These are phyloP conservation scores for Icerya purchasi DNA, from an alignment of 2,888 invertebrate genomes.

Conservation along the genomic window DNA sequence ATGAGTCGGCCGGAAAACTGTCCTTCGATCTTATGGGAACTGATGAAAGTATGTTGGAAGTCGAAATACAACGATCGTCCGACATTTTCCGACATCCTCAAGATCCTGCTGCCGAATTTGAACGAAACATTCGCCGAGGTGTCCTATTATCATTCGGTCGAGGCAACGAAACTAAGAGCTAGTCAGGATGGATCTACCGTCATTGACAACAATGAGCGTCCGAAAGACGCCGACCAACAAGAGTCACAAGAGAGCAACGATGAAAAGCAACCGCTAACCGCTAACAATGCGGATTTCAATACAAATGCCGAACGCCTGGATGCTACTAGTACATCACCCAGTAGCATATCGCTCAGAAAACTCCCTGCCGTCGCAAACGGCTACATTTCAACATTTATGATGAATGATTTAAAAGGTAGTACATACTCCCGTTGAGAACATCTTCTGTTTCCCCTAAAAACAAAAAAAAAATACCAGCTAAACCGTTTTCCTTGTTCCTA, in stretches of 20 bases:
- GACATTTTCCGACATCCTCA: constrained; percentile 61
- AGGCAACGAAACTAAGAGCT: constrained; percentile 28
- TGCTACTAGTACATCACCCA: neutral
- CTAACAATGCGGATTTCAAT: too few species aligned
- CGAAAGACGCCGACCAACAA: too few species aligned
- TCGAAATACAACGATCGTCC: constrained; percentile 60
- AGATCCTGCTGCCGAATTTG: constrained; percentile 44
- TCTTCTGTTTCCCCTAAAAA: too few species aligned
- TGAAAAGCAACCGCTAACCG: too few species aligned
- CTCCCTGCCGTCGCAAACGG: too few species aligned
- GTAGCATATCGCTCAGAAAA: neutral
- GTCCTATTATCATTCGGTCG: constrained; percentile 40
- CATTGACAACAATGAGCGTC: constrained; percentile 14
- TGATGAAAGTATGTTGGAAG: constrained; percentile 88
- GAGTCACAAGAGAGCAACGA: too few species aligned
- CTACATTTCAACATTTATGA: too few species aligned
- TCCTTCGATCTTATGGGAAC: constrained; percentile 67
- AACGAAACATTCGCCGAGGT: constrained; percentile 32
- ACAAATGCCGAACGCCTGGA: too few species aligned
- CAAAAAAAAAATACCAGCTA: too few species aligned
- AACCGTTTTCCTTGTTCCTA: too few species aligned
- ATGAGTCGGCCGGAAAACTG: constrained; percentile 93
- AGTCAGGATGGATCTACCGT: constrained; percentile 7
- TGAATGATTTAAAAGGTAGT: too few species aligned
- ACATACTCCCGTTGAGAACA: too few species aligned